These are phyloP conservation scores for Suncus etruscus DNA, from an alignment of 2,113 vertebrate genomes.

Conservation along the genomic window DNA sequence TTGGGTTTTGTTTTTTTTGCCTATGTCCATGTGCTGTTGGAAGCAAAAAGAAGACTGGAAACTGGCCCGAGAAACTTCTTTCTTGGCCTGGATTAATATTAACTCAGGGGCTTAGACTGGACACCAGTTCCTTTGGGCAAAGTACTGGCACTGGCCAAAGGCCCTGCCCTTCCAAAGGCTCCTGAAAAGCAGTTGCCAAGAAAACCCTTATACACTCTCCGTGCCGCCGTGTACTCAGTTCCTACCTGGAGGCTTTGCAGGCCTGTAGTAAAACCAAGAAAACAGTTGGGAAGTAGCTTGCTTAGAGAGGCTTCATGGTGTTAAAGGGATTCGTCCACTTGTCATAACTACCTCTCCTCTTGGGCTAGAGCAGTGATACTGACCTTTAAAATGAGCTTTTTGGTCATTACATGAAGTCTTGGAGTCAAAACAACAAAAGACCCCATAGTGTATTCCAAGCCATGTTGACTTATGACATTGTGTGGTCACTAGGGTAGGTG, in stretches of 20 bases:
- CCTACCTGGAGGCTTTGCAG: constrained; percentile 23
- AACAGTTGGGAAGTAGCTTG: constrained; percentile 33
- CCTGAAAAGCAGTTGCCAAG: neutral
- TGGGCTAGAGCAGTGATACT: constrained; percentile 56
- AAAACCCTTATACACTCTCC: neutral
- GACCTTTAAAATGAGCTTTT: constrained; percentile 67
- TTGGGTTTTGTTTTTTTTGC: too few species aligned
- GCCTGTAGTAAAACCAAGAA: constrained; percentile 26
- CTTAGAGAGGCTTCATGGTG: neutral
- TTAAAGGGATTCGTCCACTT: constrained; percentile 41
- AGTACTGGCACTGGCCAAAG: constrained; percentile 57
- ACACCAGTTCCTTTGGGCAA: constrained; percentile 23
- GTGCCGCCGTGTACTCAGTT: neutral
- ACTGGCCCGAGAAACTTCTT: constrained; percentile 6
- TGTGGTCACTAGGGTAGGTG: constrained; percentile 78
- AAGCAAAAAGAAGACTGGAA: neutral
- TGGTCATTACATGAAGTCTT: constrained; percentile 64
- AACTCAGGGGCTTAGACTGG: constrained; percentile 34
- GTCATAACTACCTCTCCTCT: constrained; percentile 40
- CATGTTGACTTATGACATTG: constrained; percentile 73
- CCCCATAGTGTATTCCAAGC: constrained; percentile 49
- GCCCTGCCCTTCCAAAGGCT: constrained; percentile 2
- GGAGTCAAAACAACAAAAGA: constrained; percentile 65
- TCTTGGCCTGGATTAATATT: constrained; percentile 58
- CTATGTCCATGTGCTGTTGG: neutral